Evolutionary conservation across 2,113 vertebrate species (phyloP).

Genomic region (Sakesphorus luctuosus): DNA sequence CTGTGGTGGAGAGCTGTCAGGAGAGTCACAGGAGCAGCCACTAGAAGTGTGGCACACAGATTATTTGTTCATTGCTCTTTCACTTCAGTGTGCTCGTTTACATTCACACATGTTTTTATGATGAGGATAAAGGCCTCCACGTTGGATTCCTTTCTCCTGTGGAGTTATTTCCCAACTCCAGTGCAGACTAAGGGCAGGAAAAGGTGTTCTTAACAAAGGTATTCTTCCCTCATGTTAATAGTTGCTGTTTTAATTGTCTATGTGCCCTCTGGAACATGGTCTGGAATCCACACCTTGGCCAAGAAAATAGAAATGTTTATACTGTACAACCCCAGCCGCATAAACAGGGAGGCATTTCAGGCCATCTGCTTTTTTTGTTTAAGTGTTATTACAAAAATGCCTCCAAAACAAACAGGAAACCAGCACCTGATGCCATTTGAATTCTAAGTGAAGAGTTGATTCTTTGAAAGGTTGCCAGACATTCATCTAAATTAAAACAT

Average conservation of each 20-base stretch:
- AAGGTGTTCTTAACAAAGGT: background rate
- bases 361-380: background rate
- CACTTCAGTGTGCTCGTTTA: background rate
- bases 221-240: background rate
- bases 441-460: background rate
- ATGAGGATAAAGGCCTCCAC: background rate
- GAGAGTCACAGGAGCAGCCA: background rate
- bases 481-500: background rate
- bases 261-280: background rate
- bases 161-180: background rate
- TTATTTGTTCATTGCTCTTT: constrained; percentile 18
- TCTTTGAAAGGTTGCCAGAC: background rate
- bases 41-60: background rate
- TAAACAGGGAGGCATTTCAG: background rate
- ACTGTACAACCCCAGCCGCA: background rate
- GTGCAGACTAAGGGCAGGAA: background rate
- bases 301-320: background rate
- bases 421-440: background rate
- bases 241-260: background rate
- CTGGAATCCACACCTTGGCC: background rate
- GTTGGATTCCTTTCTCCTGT: background rate
- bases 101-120: background rate
- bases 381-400: background rate
- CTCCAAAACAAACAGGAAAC: background rate
- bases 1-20: background rate